Evolutionary conservation across 2,797 vertebrate species (phyloP).

Genomic region (Trachops cirrhosus): DNA sequence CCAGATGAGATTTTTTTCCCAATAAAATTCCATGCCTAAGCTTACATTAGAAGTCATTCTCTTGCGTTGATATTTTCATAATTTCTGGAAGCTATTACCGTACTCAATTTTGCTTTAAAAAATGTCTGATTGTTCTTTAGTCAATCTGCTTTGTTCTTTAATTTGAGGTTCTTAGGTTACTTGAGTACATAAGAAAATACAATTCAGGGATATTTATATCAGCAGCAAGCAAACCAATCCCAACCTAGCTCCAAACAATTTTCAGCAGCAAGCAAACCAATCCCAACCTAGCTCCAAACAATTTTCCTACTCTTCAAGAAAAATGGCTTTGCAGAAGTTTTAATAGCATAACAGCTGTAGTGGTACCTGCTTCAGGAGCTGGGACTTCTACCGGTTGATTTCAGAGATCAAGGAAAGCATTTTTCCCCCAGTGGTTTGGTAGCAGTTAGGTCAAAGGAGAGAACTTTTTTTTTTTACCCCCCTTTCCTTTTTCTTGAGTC

Average conservation of each 20-base stretch:
- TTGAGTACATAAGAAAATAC: conserved; percentile 17
- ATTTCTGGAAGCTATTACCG: conserved; percentile 50
- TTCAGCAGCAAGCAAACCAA: conserved; percentile 40
- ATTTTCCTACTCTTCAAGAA: not conserved
- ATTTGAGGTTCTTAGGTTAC: conserved; percentile 40
- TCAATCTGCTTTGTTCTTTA: conserved; percentile 38
- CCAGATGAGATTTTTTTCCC: conserved; percentile 58
- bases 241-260: not conserved
- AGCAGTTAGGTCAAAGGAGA: not conserved
- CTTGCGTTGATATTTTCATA: conserved; percentile 55
- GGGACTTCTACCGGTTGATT: conserved; percentile 1
- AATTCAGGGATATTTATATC: conserved; percentile 42
- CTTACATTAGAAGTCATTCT: conserved; percentile 73
- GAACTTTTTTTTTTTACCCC: not conserved
- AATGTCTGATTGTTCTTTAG: not conserved
- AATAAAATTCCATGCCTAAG: conserved; percentile 62
- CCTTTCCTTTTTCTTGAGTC: not conserved
- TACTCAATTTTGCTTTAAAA: not conserved
- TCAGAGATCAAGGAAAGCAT: conserved; percentile 31
- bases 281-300: not conserved
- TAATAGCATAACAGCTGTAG: not conserved
- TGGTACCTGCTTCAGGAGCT: conserved; percentile 15
- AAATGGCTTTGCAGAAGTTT: conserved; percentile 46
- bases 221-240: conserved; percentile 34
- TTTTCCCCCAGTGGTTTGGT: not conserved